Evolutionary conservation across 2,797 vertebrate genomes (phyloP).

Genomic region (Erethizon dorsatum): DNA sequence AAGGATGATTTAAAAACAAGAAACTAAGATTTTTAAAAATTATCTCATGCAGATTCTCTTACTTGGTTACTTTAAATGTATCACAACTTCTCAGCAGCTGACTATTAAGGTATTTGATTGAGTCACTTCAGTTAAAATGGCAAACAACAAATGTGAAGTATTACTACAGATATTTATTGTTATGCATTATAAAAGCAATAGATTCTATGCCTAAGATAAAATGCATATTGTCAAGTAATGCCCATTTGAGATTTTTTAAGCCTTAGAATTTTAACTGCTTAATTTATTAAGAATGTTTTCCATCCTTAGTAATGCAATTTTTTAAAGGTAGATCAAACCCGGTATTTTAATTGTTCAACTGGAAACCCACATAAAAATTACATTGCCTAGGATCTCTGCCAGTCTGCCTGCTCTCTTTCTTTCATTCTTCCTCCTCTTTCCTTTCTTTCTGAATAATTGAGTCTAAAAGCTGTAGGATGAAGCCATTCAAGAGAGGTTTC

Average conservation of each 20-base stretch:
- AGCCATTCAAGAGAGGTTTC: not conserved
- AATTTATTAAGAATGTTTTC: not conserved
- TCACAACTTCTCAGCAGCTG: not conserved
- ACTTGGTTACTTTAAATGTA: not conserved
- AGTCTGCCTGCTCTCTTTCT: not conserved
- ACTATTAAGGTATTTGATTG: not conserved
- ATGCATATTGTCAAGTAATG: not conserved
- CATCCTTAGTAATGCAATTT: constrained; percentile 2
- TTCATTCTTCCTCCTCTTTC: not conserved
- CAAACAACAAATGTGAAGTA: not conserved
- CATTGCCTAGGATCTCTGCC: not conserved
- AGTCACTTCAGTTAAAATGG: not conserved
- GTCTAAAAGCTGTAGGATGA: not conserved
- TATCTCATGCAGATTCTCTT: not conserved
- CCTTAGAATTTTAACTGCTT: constrained; percentile 27
- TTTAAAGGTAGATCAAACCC: constrained; percentile 6
- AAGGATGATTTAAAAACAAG: constrained; percentile 38
- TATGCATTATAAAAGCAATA: not conserved
- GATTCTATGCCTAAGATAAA: constrained; percentile 4
- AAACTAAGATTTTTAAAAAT: constrained; percentile 20
- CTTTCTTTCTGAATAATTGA: constrained; percentile 58
- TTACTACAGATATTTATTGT: not conserved
- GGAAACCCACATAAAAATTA: constrained; percentile 9
- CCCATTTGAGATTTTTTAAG: not conserved
- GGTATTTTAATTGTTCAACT: constrained; percentile 46